Conservation (phyloP, 2,797 vertebrate species). For the Urosaurus nigricauda region DNA sequence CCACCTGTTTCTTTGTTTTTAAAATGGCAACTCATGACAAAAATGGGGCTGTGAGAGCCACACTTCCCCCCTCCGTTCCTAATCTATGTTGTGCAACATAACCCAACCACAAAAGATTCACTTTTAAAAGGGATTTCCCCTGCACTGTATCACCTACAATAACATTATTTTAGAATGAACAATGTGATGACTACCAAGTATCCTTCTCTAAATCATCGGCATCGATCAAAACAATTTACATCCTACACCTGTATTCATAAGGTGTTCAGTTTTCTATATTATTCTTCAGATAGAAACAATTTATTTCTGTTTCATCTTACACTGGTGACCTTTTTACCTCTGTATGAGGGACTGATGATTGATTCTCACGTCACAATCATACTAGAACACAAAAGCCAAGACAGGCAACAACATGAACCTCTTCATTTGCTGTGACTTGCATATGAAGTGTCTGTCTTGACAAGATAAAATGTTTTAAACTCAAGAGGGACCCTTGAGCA, state of each 20-base stretch:
- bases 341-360: not conserved
- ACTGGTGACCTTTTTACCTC: not conserved
- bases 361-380: not conserved
- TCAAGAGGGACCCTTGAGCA: not conserved
- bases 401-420: not conserved
- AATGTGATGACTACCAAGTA: not conserved
- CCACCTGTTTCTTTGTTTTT: no score
- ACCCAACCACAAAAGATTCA: not conserved
- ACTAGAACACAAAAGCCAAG: not conserved
- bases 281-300: not conserved
- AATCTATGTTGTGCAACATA: not conserved
- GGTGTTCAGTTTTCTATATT: not conserved
- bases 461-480: no score
- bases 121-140: not conserved
- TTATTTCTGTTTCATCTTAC: not conserved
- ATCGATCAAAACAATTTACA: not conserved
- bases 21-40: no score
- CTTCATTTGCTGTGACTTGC: not conserved
- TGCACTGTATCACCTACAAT: not conserved
- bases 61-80: no score
- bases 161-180: not conserved
- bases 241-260: not conserved
- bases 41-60: no score
- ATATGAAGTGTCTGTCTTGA: not conserved
- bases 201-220: not conserved